Evolutionary conservation across 2,113 vertebrate genomes (phyloP).

Genomic region (Prionailurus viverrinus): DNA sequence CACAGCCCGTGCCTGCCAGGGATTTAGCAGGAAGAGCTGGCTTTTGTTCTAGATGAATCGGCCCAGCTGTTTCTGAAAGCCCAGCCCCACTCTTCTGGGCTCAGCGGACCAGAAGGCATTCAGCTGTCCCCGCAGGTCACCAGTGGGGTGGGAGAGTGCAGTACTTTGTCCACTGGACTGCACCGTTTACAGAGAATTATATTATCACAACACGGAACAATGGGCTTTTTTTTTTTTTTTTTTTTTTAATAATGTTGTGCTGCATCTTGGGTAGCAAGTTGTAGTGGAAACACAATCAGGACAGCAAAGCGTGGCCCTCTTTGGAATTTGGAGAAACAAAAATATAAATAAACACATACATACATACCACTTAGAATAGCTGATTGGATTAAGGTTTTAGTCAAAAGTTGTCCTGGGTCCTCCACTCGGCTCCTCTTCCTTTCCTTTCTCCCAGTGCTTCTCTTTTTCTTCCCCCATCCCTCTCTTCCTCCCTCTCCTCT

Average conservation of each 20-base stretch:
- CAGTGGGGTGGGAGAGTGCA: conserved; percentile 46
- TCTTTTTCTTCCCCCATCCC: background rate
- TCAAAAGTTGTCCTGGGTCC: background rate
- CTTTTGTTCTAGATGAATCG: conserved; percentile 81
- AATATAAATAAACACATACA: background rate
- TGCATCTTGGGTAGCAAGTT: conserved; percentile 32
- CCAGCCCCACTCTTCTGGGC: conserved; percentile 65
- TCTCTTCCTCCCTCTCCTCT: background rate
- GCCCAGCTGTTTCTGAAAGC: conserved; percentile 80
- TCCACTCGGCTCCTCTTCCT: background rate
- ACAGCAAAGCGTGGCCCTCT: background rate
- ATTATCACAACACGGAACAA: conserved; percentile 67
- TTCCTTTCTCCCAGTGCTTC: background rate
- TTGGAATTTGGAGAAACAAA: background rate
- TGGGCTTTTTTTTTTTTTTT: conserved; percentile 25
- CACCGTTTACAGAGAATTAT: conserved; percentile 63
- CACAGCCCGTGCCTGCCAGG: conserved; percentile 13
- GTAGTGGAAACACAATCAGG: conserved; percentile 50
- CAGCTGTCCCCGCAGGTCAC: conserved; percentile 73
- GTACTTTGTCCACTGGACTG: conserved; percentile 57
- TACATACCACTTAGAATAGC: background rate
- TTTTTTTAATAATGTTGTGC: conserved; percentile 3
- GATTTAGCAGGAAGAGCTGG: conserved; percentile 78
- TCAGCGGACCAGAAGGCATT: conserved; percentile 74
- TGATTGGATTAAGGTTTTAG: background rate